Evolutionary conservation across 2,888 invertebrate species (phyloP).

Genomic region (Ecdyonurus torrentis): DNA sequence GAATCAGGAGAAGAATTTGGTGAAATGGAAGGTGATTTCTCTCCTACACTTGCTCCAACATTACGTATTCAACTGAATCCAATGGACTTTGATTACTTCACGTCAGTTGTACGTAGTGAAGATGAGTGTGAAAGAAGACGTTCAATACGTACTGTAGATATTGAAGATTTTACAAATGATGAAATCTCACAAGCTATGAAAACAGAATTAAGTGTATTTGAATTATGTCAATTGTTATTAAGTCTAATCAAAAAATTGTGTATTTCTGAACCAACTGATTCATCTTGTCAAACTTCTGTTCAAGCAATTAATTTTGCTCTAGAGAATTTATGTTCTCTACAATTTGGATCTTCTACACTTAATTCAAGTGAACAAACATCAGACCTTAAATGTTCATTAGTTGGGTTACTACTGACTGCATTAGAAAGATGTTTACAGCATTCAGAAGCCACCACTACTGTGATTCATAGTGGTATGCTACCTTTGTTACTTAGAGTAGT

Average conservation of each 20-base stretch:
- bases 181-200: constrained; percentile 34
- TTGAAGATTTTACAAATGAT: constrained; percentile 36
- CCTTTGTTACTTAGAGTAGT: constrained; percentile 40
- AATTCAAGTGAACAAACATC: background rate
- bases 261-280: constrained; percentile 25
- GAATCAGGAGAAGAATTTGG: background rate
- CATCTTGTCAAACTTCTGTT: constrained; percentile 36
- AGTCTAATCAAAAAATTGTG: constrained; percentile 27
- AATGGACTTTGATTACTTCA: constrained; percentile 44
- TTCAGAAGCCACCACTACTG: constrained; percentile 30
- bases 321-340: constrained; percentile 39
- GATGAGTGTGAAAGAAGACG: constrained; percentile 21
- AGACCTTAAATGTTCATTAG: constrained; percentile 32
- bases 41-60: constrained; percentile 25
- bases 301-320: constrained; percentile 42
- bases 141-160: constrained; percentile 19
- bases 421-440: constrained; percentile 32
- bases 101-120: constrained; percentile 31
- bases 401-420: constrained; percentile 37
- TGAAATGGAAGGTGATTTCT: constrained; percentile 29
- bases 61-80: constrained; percentile 37
- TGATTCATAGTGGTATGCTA: constrained; percentile 41
- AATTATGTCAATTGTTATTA: constrained; percentile 38
- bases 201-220: constrained; percentile 33
- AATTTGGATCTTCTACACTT: constrained; percentile 30